Conservation (phyloP, 1,140 invertebrate genomes). For the Trichoplusia ni region DNA sequence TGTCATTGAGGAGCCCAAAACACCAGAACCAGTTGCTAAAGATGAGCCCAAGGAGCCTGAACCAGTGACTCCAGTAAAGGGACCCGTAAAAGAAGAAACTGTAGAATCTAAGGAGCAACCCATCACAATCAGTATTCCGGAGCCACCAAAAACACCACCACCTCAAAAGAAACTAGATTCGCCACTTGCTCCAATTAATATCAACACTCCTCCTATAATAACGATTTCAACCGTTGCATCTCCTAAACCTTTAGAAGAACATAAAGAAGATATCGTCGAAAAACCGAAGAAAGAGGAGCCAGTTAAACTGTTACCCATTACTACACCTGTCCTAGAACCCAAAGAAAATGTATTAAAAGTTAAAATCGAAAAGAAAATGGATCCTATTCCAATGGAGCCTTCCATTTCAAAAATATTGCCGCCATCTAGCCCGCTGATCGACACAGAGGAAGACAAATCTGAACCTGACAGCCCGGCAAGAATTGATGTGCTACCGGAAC, state of each 20-base stretch:
- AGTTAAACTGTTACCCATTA: conserved; percentile 50
- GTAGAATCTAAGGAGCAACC: conserved; percentile 25
- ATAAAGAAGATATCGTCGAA: conserved; percentile 42
- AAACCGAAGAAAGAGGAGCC: conserved; percentile 44
- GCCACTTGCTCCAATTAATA: conserved; percentile 14
- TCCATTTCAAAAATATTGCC: conserved; percentile 58
- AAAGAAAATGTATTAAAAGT: conserved; percentile 60
- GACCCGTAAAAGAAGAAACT: conserved; percentile 14
- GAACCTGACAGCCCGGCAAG: conserved; percentile 81
- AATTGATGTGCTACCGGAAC: conserved; percentile 76
- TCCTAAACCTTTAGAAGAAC: not conserved
- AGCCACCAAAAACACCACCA: conserved; percentile 61
- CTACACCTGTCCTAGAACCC: conserved; percentile 53
- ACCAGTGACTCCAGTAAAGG: conserved; percentile 7
- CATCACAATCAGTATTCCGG: conserved; percentile 53
- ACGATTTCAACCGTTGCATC: not conserved
- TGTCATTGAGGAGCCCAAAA: conserved; percentile 45
- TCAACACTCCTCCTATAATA: not conserved
- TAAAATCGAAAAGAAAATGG: conserved; percentile 47
- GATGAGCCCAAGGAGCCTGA: conserved; percentile 36
- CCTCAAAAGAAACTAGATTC: conserved; percentile 51
- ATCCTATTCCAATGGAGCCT: conserved; percentile 36
- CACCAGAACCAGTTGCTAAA: conserved; percentile 24
- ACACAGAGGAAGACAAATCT: conserved; percentile 81
- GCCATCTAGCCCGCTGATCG: conserved; percentile 79